A percentile compares a stretch with the other conserved stretches of the same genome.
Evolutionary conservation across 2,888 invertebrate genomes (phyloP).

Genomic region (Hermodice carunculata): DNA sequence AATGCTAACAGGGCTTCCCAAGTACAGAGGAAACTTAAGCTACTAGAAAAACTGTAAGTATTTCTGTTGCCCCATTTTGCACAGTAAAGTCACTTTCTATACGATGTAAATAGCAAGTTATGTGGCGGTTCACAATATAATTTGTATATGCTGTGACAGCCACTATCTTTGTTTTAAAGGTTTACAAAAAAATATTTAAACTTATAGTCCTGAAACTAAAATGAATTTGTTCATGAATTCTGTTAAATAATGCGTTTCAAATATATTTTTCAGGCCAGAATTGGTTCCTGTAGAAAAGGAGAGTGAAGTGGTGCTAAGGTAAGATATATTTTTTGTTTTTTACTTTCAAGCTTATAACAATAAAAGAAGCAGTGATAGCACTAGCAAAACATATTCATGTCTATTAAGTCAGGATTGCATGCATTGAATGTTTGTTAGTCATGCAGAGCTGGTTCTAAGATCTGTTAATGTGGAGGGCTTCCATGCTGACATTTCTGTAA

Average conservation of each 20-base stretch:
- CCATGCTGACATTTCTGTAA: too few species aligned
- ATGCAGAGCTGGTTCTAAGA: too few species aligned
- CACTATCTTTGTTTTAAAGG: neutral
- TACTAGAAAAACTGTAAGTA: slow-evolving; percentile 96
- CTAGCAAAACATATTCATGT: too few species aligned
- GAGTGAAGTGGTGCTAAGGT: slow-evolving; percentile 85
- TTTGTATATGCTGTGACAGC: neutral
- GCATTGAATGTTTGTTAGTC: too few species aligned
- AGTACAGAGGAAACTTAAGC: slow-evolving; percentile 98
- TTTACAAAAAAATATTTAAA: neutral
- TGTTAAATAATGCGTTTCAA: too few species aligned
- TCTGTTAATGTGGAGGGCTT: too few species aligned
- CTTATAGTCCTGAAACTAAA: neutral
- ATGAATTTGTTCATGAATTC: too few species aligned
- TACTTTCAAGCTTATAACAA: too few species aligned
- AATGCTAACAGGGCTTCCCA: slow-evolving; percentile 98
- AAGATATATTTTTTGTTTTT: neutral
- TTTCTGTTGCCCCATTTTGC: neutral
- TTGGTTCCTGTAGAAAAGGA: slow-evolving; percentile 95
- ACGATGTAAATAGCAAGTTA: neutral
- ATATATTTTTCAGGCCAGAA: slow-evolving; percentile 87
- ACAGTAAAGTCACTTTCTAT: neutral
- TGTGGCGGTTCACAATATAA: neutral
- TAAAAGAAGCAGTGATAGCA: too few species aligned
- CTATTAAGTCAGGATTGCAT: too few species aligned